A percentile compares a stretch with the other conserved stretches of the same genome.
Evolutionary conservation across 2,113 vertebrate genomes (phyloP).

Genomic region (Excalfactoria chinensis): DNA sequence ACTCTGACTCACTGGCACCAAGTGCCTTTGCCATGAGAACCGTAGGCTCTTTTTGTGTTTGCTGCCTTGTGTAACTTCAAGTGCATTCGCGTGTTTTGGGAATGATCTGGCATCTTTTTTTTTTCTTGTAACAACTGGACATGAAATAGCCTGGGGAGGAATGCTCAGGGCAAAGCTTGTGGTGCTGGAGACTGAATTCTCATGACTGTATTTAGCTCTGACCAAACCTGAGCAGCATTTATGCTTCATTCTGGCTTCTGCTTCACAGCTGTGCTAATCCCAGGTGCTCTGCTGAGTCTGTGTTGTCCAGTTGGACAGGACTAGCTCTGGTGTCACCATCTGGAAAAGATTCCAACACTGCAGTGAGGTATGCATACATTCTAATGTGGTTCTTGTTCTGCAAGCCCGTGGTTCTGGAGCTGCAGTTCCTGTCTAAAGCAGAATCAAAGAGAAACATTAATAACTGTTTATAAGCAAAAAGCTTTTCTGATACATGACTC

Average conservation of each 20-base stretch:
- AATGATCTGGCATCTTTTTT: background rate
- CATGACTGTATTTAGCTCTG: background rate
- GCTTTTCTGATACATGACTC: background rate
- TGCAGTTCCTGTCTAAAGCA: background rate
- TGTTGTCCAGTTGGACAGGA: background rate
- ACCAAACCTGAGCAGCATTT: background rate
- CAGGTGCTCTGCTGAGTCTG: background rate
- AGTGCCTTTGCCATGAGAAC: background rate
- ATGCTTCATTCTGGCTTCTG: background rate
- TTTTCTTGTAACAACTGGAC: background rate
- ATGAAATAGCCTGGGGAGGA: background rate
- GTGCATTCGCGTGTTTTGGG: background rate
- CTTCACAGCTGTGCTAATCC: background rate
- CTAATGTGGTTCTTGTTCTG: background rate
- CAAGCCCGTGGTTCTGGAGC: background rate
- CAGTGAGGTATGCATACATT: accelerated
- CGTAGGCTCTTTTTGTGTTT: background rate
- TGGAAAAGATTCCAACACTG: background rate
- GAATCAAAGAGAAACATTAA: background rate
- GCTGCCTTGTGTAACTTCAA: background rate
- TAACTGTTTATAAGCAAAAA: background rate
- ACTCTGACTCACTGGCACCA: background rate
- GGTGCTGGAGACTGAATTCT: background rate
- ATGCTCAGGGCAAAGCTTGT: background rate
- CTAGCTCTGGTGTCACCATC: accelerated